phyloP scores from a whole-genome alignment of 1,140 invertebrate genomes.

The Vollenhovia emeryi region DNA sequence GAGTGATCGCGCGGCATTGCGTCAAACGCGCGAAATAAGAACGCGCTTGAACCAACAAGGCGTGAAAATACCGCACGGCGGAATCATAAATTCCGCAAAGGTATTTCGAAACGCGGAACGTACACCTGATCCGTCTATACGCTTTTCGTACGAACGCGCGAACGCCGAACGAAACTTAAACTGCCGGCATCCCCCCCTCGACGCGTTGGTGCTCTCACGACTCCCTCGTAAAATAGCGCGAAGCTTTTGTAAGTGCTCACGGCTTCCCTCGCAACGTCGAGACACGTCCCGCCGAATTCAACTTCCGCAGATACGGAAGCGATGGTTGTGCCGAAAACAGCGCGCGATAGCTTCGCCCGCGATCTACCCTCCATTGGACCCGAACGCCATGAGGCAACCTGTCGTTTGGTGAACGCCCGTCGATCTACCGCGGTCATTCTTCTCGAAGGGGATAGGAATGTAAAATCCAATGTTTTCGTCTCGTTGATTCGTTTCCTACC shows the following conservation, averaged over 20 bases:
- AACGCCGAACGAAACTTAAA: constrained; percentile 16
- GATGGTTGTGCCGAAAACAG: constrained; percentile 21
- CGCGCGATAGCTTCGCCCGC: constrained; percentile 38
- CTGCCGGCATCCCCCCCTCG: constrained; percentile 21
- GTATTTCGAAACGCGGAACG: constrained; percentile 47
- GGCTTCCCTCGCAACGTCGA: constrained; percentile 5
- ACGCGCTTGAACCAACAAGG: constrained; percentile 47
- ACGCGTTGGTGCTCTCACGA: background rate
- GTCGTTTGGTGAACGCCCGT: background rate
- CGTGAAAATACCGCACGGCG: constrained; percentile 66
- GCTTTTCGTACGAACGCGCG: constrained; percentile 8
- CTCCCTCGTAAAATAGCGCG: constrained; percentile 49
- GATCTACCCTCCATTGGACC: constrained; percentile 31
- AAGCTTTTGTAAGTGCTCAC: constrained; percentile 36
- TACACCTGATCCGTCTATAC: constrained; percentile 62
- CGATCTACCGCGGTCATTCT: constrained; percentile 14
- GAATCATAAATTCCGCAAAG: constrained; percentile 63
- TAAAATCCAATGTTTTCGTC: background rate
- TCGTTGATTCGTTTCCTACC: constrained; percentile 16
- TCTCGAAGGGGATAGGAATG: background rate
- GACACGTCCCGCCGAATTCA: constrained; percentile 41
- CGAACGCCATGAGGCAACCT: background rate
- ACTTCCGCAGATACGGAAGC: constrained; percentile 51
- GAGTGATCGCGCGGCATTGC: constrained; percentile 46
- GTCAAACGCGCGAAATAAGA: constrained; percentile 48